These are phyloP conservation scores for Chrysoperla carnea DNA, from an alignment of 1,140 invertebrate species.

Conservation along the genomic window DNA sequence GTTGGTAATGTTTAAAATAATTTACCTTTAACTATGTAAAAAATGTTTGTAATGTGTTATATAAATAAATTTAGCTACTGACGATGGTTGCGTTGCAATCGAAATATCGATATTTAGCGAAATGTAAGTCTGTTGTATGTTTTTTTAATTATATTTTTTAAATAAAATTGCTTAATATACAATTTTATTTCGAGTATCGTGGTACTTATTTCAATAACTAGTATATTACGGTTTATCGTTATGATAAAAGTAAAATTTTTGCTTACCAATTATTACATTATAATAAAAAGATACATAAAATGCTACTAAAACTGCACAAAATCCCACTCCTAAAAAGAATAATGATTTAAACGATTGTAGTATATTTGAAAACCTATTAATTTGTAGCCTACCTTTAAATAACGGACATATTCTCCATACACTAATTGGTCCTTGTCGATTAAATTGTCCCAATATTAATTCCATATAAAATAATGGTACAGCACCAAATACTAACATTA, in stretches of 20 bases:
- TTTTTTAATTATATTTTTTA: no score
- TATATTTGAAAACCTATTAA: background rate
- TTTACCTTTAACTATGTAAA: no score
- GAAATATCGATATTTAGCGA: no score
- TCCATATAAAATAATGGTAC: conserved; percentile 77
- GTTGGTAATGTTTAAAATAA: no score
- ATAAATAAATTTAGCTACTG: no score
- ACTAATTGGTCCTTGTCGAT: conserved; percentile 58
- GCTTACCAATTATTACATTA: conserved; percentile 69
- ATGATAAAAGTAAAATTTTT: background rate
- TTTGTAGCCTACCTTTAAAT: conserved; percentile 54
- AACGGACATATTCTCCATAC: conserved; percentile 74
- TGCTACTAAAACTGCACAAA: conserved; percentile 77
- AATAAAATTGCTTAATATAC: no score
- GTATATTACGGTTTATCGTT: no score
- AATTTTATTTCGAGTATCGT: no score
- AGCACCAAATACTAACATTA: conserved; percentile 61
- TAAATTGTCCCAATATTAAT: conserved; percentile 63
- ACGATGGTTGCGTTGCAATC: no score
- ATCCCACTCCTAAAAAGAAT: conserved; percentile 52
- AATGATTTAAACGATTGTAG: background rate
- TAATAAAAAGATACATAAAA: conserved; percentile 86
- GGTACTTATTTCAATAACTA: no score
- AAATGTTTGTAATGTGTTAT: no score
- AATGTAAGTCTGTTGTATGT: no score